Base-by-base conservation (phyloP, 2,888 invertebrate species). In the Andrena haemorrhoa region DNA sequence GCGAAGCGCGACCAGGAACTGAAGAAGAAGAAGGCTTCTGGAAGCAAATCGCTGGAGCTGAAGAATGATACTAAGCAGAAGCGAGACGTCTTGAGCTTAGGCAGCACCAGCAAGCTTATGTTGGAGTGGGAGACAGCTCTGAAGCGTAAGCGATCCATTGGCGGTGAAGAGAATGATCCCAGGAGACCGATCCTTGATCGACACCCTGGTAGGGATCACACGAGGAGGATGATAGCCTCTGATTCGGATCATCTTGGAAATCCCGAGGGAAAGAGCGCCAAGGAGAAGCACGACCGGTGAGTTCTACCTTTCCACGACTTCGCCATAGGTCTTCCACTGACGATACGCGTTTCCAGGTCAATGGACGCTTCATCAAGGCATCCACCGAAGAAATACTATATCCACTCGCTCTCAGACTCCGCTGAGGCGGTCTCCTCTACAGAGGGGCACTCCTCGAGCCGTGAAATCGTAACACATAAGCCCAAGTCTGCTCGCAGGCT, bases 301-400 rank as follows among this genome's bases (percentile, higher is more conserved):
- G 78, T 78, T 47, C 3, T 10, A 26, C 23, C 61, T 4, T 68
- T 12, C 49, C 23, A 53, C 26, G 51, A 10, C 23, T 56, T 63
- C 10, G 23, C 10, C 26, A 56, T 26, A 56, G 23, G 4, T 56
- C 7, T 26, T 23, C 10, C 26, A 23, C 10, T 56, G 23, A 20
- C 23, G 56, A 20, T 23, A 41, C 41, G 5, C 23, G 56, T 23
- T 56, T 23, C 16, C 71, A 80, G 82, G 61, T 79, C 73, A n/a
- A 47, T n/a, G 5, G 20, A 47, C 12, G 60, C 49, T 26, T 29
- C 53, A 7, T 29, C 63, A 12, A 79, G 85, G 58, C 79, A 89
- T 75, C 88, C 90, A 0, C 89, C 91, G 10, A 91, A 91, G 72
- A 91, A 91, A 58, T 90, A 90, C 64, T 77, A 89, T 56, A 79